A percentile compares a stretch with the other conserved stretches of the same genome.
Evolutionary conservation across 2,888 invertebrate species (phyloP).

Genomic region (Cheilosia impressa): DNA sequence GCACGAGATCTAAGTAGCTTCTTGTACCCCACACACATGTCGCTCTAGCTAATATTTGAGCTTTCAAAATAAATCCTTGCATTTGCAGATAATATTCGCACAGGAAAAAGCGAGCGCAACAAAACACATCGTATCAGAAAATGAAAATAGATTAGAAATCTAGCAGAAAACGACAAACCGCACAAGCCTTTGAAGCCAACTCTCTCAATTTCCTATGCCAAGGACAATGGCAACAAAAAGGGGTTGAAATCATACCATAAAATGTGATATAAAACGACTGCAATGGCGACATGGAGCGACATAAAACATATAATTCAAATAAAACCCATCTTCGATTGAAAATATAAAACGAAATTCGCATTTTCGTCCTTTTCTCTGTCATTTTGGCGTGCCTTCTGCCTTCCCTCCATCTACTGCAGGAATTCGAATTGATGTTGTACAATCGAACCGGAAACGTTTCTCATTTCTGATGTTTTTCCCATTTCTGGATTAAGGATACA

Average conservation of each 20-base stretch:
- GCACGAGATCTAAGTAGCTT: no score
- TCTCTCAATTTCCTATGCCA: no score
- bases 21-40: no score
- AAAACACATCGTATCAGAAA: no score
- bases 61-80: no score
- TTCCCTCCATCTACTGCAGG: background rate
- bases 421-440: constrained; percentile 39
- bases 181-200: no score
- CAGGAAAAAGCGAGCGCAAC: no score
- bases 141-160: no score
- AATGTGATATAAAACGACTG: constrained; percentile 31
- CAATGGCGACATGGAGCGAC: constrained; percentile 10
- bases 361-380: background rate
- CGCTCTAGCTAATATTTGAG: no score
- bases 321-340: background rate
- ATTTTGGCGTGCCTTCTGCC: background rate
- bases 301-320: constrained; percentile 19
- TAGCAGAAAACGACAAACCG: no score
- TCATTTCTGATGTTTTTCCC: constrained; percentile 8
- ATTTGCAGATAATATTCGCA: no score
- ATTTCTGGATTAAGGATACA: constrained; percentile 31
- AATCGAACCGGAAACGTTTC: constrained; percentile 37
- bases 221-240: constrained; percentile 3
- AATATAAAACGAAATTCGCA: constrained; percentile 3
- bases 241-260: constrained; percentile 12